Evolutionary conservation across 92 coral and sea anemone species (phyloP).

Genomic region (Phenganax marumi): DNA sequence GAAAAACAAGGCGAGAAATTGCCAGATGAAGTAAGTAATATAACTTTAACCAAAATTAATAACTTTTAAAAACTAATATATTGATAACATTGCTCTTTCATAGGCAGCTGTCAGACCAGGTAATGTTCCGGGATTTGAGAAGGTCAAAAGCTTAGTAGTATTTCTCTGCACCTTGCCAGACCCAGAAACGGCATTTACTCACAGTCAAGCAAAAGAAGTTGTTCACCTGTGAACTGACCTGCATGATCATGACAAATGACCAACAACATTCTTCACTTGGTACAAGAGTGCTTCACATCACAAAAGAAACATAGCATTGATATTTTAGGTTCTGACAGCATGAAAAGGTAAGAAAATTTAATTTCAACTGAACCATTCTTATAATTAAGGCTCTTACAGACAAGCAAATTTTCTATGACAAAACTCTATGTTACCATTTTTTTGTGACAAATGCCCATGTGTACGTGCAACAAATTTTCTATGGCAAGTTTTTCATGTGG

Average conservation of each 20-base stretch:
- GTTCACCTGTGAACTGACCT: conserved; percentile 52
- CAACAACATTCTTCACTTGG: conserved; percentile 51
- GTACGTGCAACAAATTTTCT: too few relatives aligned
- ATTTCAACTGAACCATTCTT: background rate
- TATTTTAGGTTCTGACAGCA: conserved; percentile 53
- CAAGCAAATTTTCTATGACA: too few relatives aligned
- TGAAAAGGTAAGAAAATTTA: conserved; percentile 39
- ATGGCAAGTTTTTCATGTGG: too few relatives aligned
- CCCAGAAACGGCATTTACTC: conserved; percentile 29
- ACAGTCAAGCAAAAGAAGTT: conserved; percentile 50
- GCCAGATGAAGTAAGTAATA: conserved; percentile 32
- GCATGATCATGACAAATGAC: conserved; percentile 46
- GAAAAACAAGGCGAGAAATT: background rate
- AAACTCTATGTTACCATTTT: too few relatives aligned
- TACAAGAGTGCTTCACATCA: conserved; percentile 49
- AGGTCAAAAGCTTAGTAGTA: conserved; percentile 52
- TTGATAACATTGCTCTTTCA: conserved; percentile 1
- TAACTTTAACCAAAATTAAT: background rate
- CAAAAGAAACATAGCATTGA: conserved; percentile 26
- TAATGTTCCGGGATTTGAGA: conserved; percentile 51
- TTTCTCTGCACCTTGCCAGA: conserved; percentile 46
- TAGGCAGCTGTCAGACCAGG: conserved; percentile 61
- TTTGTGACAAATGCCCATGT: too few relatives aligned
- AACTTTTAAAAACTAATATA: background rate
- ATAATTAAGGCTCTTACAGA: too few relatives aligned